These are phyloP conservation scores for Vultur gryphus DNA, from an alignment of 2,797 vertebrate species.

Conservation along the genomic window DNA sequence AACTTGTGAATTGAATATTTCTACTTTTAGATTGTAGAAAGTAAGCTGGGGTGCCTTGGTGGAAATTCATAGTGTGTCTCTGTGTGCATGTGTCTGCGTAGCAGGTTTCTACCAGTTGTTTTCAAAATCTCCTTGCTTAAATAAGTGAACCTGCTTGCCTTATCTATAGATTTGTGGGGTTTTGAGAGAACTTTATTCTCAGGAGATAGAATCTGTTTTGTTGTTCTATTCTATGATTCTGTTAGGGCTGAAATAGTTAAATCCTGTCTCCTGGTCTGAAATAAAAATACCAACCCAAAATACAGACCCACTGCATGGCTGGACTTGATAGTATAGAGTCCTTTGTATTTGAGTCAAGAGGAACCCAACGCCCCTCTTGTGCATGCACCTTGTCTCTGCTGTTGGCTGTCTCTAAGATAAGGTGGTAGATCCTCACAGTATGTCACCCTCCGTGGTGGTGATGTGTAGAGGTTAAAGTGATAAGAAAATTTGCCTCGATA, in stretches of 20 bases:
- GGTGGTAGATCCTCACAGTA: fast-evolving
- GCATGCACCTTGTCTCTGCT: fast-evolving
- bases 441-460: no score
- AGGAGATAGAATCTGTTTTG: background rate
- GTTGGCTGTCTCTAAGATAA: background rate
- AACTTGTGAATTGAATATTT: background rate
- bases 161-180: fast-evolving
- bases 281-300: no score
- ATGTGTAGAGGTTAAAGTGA: fast-evolving
- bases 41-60: background rate
- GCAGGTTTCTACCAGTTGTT: background rate
- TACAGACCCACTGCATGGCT: fast-evolving
- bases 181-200: background rate
- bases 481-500: background rate
- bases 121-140: no score
- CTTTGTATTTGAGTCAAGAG: fast-evolving
- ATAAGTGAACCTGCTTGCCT: background rate
- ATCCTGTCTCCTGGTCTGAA: background rate
- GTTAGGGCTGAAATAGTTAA: background rate
- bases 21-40: no score
- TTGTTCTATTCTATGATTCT: background rate
- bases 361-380: fast-evolving
- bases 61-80: fast-evolving
- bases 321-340: fast-evolving
- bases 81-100: fast-evolving